Percentiles rank a stretch among this genome's conserved stretches.
phyloP scores from a whole-genome alignment of 2,797 vertebrate genomes.

The Brachyrhaphis roseni region DNA sequence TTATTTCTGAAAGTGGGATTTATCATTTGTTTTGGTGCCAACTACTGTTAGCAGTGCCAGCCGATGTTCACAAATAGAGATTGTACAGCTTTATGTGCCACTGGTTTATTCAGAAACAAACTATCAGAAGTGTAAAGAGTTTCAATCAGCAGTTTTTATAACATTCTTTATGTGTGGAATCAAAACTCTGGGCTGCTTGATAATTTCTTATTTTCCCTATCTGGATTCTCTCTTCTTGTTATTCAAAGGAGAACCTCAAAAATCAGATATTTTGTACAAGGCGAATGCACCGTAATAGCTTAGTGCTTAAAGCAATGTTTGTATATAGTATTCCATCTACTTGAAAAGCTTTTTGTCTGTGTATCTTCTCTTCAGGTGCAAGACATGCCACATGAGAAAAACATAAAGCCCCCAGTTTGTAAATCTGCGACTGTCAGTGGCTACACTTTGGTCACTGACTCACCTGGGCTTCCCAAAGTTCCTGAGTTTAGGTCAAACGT shows the following conservation, averaged over 20 bases:
- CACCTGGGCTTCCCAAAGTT: conserved; percentile 55
- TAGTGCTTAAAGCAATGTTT: background rate
- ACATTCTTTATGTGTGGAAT: background rate
- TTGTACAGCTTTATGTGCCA: background rate
- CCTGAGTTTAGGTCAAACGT: conserved; percentile 36
- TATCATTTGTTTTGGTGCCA: background rate
- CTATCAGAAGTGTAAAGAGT: background rate
- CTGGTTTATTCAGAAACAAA: background rate
- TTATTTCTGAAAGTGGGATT: background rate
- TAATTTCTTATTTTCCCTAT: background rate
- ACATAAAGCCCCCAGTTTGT: conserved; percentile 46
- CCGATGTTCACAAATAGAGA: background rate
- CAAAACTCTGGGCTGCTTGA: background rate
- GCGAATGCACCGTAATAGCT: background rate
- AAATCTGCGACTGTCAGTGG: conserved; percentile 66
- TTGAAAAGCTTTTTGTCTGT: background rate
- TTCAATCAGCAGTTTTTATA: background rate
- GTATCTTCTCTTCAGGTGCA: conserved; percentile 73
- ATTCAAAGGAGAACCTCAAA: background rate
- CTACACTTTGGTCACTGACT: conserved; percentile 73
- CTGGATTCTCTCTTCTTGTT: background rate
- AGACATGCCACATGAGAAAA: conserved; percentile 58
- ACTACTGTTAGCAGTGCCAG: background rate
- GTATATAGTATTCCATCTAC: background rate
- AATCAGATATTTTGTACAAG: background rate